These are phyloP conservation scores for Pleuronectes platessa DNA, from an alignment of 2,113 vertebrate genomes.

Conservation along the genomic window DNA sequence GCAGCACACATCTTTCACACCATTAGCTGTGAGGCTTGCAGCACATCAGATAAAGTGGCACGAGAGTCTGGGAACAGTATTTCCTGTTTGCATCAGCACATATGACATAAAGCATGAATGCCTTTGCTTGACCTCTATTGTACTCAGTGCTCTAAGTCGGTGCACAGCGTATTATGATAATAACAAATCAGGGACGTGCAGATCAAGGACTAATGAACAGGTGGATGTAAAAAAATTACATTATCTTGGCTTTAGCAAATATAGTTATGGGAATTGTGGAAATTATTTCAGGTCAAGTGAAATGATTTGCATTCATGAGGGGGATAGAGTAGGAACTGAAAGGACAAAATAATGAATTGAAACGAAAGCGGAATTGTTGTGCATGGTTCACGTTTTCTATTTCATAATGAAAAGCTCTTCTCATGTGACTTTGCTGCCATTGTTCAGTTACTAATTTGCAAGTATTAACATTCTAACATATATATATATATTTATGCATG, in stretches of 20 bases:
- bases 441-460: too few relatives aligned
- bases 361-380: too few relatives aligned
- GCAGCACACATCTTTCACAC: slow-evolving; percentile 3
- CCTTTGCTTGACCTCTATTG: slow-evolving; percentile 20
- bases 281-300: too few relatives aligned
- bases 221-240: not conserved
- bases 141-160: not conserved
- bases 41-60: slow-evolving; percentile 24
- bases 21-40: slow-evolving; percentile 21
- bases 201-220: not conserved
- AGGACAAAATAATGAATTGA: too few relatives aligned
- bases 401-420: too few relatives aligned
- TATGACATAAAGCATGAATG: slow-evolving; percentile 22
- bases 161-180: slow-evolving; percentile 2
- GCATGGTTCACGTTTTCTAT: too few relatives aligned
- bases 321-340: too few relatives aligned
- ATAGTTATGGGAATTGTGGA: too few relatives aligned
- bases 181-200: slow-evolving; percentile 8
- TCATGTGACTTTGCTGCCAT: too few relatives aligned
- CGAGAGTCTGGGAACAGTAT: slow-evolving; percentile 6
- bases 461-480: too few relatives aligned
- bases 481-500: too few relatives aligned
- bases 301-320: too few relatives aligned
- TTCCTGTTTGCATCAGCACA: not conserved
- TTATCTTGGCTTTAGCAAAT: not conserved